phyloP scores from a whole-genome alignment of 2,888 invertebrate genomes.

The Patella caerulea region DNA sequence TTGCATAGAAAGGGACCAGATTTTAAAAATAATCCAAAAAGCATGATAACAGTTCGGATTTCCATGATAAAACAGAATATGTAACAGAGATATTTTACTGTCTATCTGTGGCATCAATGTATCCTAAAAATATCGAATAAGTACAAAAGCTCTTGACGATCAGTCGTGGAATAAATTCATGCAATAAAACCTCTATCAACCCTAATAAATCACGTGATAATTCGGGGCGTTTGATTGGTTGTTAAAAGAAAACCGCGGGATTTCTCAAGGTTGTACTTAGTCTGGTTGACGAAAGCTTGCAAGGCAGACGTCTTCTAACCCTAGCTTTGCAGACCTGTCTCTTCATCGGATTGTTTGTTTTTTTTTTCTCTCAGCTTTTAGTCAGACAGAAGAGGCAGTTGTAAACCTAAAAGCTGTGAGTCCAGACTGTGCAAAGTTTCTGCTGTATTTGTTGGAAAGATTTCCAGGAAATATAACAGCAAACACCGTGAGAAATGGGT shows the following conservation, averaged over 20 bases:
- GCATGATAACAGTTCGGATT: too few relatives aligned
- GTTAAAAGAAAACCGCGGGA: neutral
- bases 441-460: neutral
- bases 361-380: neutral
- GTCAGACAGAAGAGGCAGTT: neutral
- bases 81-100: too few relatives aligned
- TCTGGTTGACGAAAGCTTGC: neutral
- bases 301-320: neutral
- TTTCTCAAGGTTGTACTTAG: neutral
- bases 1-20: neutral
- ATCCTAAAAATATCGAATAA: too few relatives aligned
- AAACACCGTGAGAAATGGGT: neutral
- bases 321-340: neutral
- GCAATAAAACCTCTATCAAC: neutral
- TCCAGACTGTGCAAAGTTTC: neutral
- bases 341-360: neutral
- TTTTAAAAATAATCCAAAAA: neutral
- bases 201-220: neutral
- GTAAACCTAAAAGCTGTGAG: neutral
- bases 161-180: neutral
- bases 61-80: too few relatives aligned
- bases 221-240: neutral
- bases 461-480: too few relatives aligned
- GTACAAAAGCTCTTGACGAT: neutral
- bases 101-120: too few relatives aligned